These are phyloP conservation scores for Diadophis punctatus DNA, from an alignment of 2,113 vertebrate genomes.

Conservation along the genomic window DNA sequence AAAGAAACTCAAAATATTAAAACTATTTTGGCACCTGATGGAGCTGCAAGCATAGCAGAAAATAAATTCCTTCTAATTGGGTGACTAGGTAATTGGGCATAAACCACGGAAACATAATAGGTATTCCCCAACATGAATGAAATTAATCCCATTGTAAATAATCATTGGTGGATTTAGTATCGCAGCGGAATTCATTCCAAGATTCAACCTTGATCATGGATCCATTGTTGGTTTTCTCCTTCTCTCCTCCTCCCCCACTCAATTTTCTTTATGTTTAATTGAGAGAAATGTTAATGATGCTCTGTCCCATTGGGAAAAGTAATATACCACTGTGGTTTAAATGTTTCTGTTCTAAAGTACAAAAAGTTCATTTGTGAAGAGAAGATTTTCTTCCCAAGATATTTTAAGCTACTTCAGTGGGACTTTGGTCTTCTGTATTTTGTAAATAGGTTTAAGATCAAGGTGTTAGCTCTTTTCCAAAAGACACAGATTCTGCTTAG, in stretches of 20 bases:
- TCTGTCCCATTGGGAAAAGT: background rate
- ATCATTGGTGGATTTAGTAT: conserved; percentile 40
- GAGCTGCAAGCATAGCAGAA: conserved; percentile 37
- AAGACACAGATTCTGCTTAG: background rate
- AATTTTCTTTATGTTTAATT: background rate
- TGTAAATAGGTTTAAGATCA: background rate
- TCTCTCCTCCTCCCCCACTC: background rate
- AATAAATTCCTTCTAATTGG: conserved; percentile 59
- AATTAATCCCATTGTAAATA: conserved; percentile 64
- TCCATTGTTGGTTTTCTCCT: conserved; percentile 7
- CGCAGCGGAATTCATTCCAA: conserved; percentile 32
- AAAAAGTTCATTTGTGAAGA: background rate
- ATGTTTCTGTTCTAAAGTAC: background rate
- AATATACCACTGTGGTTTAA: background rate
- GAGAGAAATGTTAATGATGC: background rate
- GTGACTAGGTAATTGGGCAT: conserved; percentile 46
- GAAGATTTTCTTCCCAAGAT: background rate
- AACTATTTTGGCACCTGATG: background rate
- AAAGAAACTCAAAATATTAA: conserved; percentile 24
- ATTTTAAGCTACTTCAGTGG: background rate
- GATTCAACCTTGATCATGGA: conserved; percentile 12
- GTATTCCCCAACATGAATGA: conserved; percentile 49
- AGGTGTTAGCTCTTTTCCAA: background rate
- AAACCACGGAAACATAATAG: conserved; percentile 52
- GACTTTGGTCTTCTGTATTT: background rate